Evolutionary conservation across 2,888 invertebrate species (phyloP), one percentile per base, ranked within the genome.

Genomic region (Dryobotodes eremita): DNA sequence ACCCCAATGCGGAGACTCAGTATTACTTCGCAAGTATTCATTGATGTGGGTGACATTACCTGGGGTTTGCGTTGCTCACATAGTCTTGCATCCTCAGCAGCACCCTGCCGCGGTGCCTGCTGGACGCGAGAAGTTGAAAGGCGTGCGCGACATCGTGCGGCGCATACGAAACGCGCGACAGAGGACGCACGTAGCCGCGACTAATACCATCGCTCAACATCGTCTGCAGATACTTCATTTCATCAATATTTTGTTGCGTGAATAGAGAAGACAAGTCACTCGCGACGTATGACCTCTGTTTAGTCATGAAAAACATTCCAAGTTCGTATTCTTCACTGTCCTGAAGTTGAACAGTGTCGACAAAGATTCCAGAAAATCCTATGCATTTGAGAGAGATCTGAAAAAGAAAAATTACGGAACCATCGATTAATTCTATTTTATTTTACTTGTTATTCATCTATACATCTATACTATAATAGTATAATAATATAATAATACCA

Each of bases 81-180:
- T 79, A 31, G 15, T 88, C 82, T 11, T 82, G 75, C 75, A 94
- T 73, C 1, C 87, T 81, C 55, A 95, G 86, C 57, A 95, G 88
- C 50, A 94, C 94, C 11, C 94, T 90, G 8, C 95, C 95, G 31
- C 93, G 91, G 79, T 95, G 95, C 1, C 87, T 88, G 73, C 93
- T 92, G 20, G 89, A 86, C 0, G 93, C 92, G 31, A 95, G 85
- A 72, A 95, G 88, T 0, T 88, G 57, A 82, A 94, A 91, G 0
- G 95, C 95, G 4, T 92, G 91, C 7, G 91, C 7, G 0, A 80
- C 92, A 6, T 94, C 93, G 1, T 82, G 75, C 4, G 93, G 89
- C 0, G 85, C 81, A 72, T 92, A 95, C n/a, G 90, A 88, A 10
- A 95, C 91, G 11, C 93, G 92, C 0, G 94, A 86, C 62, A 95